Percentiles rank a stretch among this genome's conserved stretches.
These are phyloP conservation scores for Drosophila merina DNA, from an alignment of 2,888 invertebrate species.

Conservation along the genomic window DNA sequence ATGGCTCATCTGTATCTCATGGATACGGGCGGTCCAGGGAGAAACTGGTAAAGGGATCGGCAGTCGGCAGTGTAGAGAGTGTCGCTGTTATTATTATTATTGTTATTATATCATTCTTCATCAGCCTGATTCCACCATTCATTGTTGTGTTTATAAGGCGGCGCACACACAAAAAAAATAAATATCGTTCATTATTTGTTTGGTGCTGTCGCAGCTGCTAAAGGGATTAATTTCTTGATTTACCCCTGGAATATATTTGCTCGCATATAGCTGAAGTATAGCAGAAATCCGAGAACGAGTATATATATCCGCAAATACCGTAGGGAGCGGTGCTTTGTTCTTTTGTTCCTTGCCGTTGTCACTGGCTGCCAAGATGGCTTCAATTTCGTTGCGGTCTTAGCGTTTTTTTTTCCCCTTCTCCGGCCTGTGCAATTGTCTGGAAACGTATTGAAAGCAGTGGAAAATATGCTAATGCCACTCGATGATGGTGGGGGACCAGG, in stretches of 20 bases:
- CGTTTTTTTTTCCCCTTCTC: slow-evolving; percentile 30
- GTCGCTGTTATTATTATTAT: slow-evolving; percentile 49
- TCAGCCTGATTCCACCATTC: slow-evolving; percentile 76
- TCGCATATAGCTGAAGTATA: slow-evolving; percentile 1
- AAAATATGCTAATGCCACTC: slow-evolving; percentile 66
- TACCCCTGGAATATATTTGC: slow-evolving; percentile 60
- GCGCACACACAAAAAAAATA: slow-evolving; percentile 47
- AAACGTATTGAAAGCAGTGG: slow-evolving; percentile 60
- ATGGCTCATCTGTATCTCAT: slow-evolving; percentile 53
- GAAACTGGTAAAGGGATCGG: neutral
- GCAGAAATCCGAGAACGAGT: too few relatives aligned
- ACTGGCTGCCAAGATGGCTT: slow-evolving; percentile 47
- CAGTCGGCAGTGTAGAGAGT: neutral
- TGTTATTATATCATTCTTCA: slow-evolving; percentile 80
- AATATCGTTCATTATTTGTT: slow-evolving; percentile 79
- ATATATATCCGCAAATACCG: neutral
- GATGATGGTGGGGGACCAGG: slow-evolving; percentile 3
- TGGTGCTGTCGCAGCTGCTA: slow-evolving; percentile 73
- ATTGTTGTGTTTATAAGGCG: slow-evolving; percentile 74
- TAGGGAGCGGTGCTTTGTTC: slow-evolving; percentile 55
- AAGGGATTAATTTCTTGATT: slow-evolving; percentile 82
- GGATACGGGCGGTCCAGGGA: neutral
- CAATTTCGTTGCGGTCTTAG: slow-evolving; percentile 47
- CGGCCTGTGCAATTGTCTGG: slow-evolving; percentile 73
- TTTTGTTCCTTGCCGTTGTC: slow-evolving; percentile 40